A percentile compares a stretch with the other conserved stretches of the same genome.
phyloP scores from a whole-genome alignment of 2,888 invertebrate genomes.

The Polyommatus icarus region DNA sequence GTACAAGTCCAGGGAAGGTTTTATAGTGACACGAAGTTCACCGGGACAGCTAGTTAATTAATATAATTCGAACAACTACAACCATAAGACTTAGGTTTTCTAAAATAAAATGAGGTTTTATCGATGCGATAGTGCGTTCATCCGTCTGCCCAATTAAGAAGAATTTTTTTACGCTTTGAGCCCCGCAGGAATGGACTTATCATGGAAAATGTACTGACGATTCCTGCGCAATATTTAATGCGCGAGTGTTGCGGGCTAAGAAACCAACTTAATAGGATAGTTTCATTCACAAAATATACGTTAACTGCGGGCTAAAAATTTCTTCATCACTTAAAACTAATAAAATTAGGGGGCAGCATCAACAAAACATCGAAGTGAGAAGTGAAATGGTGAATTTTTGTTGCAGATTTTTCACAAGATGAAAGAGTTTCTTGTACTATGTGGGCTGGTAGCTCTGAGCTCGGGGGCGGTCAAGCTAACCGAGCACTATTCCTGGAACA shows the following conservation, averaged over 20 bases:
- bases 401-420: slow-evolving; percentile 34
- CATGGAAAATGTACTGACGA: too few species aligned
- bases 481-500: slow-evolving; percentile 87
- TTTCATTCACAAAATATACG: too few species aligned
- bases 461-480: slow-evolving; percentile 79
- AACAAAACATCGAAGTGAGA: neutral
- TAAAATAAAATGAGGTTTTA: neutral
- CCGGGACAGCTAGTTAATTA: too few species aligned
- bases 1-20: too few species aligned
- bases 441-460: slow-evolving; percentile 54
- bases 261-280: too few species aligned
- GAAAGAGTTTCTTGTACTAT: slow-evolving; percentile 45
- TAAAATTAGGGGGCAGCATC: neutral
- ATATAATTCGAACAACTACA: neutral
- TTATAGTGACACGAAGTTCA: too few species aligned
- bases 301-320: too few species aligned
- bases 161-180: too few species aligned
- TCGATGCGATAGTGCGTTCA: neutral
- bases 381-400: slow-evolving; percentile 3
- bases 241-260: too few species aligned
- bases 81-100: neutral
- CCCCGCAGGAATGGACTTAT: too few species aligned
- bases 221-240: too few species aligned
- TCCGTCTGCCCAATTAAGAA: neutral
- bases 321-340: too few species aligned